phyloP scores from a whole-genome alignment of 2,888 invertebrate genomes.

The Elysia crispata region DNA sequence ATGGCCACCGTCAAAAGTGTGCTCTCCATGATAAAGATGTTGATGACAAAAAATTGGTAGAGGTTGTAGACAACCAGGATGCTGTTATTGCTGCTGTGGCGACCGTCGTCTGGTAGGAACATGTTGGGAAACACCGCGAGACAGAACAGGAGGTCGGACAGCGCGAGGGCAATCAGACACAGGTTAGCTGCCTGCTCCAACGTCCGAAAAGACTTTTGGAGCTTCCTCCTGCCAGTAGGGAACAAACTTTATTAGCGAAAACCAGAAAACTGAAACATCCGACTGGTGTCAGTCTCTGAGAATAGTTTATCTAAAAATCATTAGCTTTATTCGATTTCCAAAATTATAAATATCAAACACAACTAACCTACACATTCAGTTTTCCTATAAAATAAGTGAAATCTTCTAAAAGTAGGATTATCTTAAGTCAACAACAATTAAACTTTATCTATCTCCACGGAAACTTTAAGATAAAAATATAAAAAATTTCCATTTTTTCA shows the following conservation, averaged over 20 bases:
- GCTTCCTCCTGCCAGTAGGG: slow-evolving; percentile 57
- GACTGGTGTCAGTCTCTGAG: too few species aligned
- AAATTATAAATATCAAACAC: too few species aligned
- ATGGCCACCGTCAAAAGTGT: slow-evolving; percentile 87
- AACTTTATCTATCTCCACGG: too few species aligned
- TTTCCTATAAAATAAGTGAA: too few species aligned
- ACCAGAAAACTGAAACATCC: too few species aligned
- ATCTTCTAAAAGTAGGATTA: too few species aligned
- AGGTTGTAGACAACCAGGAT: slow-evolving; percentile 67
- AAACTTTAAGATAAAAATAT: too few species aligned
- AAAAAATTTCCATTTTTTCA: too few species aligned
- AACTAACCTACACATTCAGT: too few species aligned
- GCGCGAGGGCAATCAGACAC: slow-evolving; percentile 86
- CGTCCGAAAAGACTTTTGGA: slow-evolving; percentile 80
- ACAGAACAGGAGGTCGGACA: slow-evolving; percentile 83
- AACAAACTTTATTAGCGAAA: not conserved
- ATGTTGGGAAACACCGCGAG: slow-evolving; percentile 81
- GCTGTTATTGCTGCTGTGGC: slow-evolving; percentile 81
- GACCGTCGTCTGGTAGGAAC: slow-evolving; percentile 64
- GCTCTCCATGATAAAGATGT: slow-evolving; percentile 82
- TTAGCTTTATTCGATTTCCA: too few species aligned
- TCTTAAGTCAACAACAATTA: too few species aligned
- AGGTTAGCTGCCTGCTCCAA: slow-evolving; percentile 89
- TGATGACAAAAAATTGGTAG: slow-evolving; percentile 71
- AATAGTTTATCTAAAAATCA: too few species aligned